Percentiles rank a stretch among this genome's conserved stretches.
Conservation (phyloP, 2,113 vertebrate species). For the Shinisaurus crocodilurus region DNA sequence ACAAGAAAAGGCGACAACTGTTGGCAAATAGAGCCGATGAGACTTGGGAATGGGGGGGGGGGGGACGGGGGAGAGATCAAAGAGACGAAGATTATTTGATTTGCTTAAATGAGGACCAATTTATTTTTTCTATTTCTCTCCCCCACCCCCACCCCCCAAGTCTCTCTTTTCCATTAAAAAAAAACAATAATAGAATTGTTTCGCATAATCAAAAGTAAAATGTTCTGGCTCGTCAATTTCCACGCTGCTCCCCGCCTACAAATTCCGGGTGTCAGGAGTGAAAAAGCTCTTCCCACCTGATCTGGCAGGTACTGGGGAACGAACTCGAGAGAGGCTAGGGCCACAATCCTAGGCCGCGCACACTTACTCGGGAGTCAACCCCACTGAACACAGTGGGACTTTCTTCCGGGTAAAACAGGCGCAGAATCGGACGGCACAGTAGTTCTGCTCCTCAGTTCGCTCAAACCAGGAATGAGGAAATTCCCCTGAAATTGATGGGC, state of each 20-base stretch:
- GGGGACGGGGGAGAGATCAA: background rate
- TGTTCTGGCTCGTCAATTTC: background rate
- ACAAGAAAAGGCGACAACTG: background rate
- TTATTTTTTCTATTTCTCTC: background rate
- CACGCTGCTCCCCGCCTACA: no score
- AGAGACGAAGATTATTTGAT: background rate
- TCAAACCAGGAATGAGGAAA: background rate
- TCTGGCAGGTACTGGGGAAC: background rate
- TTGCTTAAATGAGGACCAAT: background rate
- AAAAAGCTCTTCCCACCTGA: no score
- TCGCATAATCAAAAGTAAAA: background rate
- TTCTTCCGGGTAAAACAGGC: background rate
- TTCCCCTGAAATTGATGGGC: background rate
- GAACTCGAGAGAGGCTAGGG: background rate
- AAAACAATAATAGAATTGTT: background rate
- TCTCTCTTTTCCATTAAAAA: background rate
- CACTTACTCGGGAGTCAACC: background rate
- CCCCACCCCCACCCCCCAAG: background rate
- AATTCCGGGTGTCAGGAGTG: no score
- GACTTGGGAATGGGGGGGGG: background rate
- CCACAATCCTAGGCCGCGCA: background rate
- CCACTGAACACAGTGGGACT: background rate
- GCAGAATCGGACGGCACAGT: fast-evolving
- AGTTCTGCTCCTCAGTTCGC: no score
- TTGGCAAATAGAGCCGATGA: background rate